A percentile compares a stretch with the other conserved stretches of the same genome.
Conservation (phyloP, 2,113 vertebrate species). For the Vidua macroura region DNA sequence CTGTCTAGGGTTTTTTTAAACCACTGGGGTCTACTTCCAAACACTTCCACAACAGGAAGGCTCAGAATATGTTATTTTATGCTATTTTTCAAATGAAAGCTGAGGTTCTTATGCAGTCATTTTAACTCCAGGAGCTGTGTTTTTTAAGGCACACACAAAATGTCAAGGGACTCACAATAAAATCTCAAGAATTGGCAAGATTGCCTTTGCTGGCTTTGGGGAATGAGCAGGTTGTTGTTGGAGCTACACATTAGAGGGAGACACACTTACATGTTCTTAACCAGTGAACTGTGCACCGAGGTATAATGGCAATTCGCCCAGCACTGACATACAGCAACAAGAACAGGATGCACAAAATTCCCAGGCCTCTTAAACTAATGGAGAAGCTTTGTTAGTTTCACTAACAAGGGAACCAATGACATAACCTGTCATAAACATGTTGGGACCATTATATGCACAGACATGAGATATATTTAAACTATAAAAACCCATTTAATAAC, state of each 20-base stretch:
- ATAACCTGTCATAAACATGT: constrained; percentile 58
- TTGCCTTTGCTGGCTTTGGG: constrained; percentile 13
- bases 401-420: constrained; percentile 57
- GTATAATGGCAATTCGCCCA: constrained; percentile 57
- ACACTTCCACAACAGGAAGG: constrained; percentile 37
- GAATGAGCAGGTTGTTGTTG: constrained; percentile 62
- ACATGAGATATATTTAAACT: constrained; percentile 24
- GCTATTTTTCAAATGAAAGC: constrained; percentile 43
- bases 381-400: constrained; percentile 42
- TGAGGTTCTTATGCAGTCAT: constrained; percentile 43
- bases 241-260: constrained; percentile 59
- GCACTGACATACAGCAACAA: constrained; percentile 53
- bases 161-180: constrained; percentile 55
- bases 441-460: constrained; percentile 32
- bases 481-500: constrained; percentile 53
- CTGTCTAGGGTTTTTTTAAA: constrained; percentile 15
- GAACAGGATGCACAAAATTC: constrained; percentile 67
- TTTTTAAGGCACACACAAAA: constrained; percentile 57
- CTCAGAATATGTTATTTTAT: constrained; percentile 32
- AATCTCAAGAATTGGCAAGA: constrained; percentile 56
- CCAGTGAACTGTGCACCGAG: constrained; percentile 45
- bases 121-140: constrained; percentile 55
- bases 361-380: constrained; percentile 55
- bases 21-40: constrained; percentile 21
- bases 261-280: constrained; percentile 35